Base-by-base conservation (phyloP, 1,140 invertebrate genomes). In the Bombus pyrosoma region DNA sequence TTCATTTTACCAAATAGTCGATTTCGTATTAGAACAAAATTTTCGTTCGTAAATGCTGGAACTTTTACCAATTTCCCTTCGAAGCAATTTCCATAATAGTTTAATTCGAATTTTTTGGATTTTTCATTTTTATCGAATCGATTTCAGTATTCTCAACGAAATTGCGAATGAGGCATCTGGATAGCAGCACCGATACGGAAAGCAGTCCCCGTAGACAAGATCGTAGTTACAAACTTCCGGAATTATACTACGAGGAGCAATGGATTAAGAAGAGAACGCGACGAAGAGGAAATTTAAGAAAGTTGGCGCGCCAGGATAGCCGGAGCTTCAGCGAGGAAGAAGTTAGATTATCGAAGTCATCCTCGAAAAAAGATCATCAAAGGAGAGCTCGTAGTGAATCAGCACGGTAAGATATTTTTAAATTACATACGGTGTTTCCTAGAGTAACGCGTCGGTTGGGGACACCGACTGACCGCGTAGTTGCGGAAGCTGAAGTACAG, bases 311-410 rank as follows among this genome's bases (percentile, higher is more conserved):
- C 66, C 87, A 92, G 37, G 93, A 93, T 28, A 95, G 93, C 86
- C 91, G 93, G 0, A 95, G 94, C 83, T 95, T 94, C 68, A 95
- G 95, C 79, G 94, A 95, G 73, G 94, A 95, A 75, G 94, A 95
- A 85, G 86, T 95, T 2, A 89, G 93, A 32, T 43, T 93, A 2
- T 91, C 94, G 3, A 95, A 94, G 64, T 87, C 91, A 3, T 93
- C 92, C 0, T 91, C 91, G 41, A 91, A 88, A 41, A 91, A 86
- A n/a, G 89, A 92, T n/a, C 86, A 87, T 15, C 91, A 91, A 2
- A 91, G 93, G 47, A 89, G 95, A 82, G 92, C 94, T 9, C 90
- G 92, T 37, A 95, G 94, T 62, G 94, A 95, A 82, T 95, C 94
- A 1, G 93, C 94, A 2, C 88, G 93, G 74, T 94, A 93, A 85